phyloP scores from a whole-genome alignment of 2,113 vertebrate genomes.

The Chionodraco myersi region DNA sequence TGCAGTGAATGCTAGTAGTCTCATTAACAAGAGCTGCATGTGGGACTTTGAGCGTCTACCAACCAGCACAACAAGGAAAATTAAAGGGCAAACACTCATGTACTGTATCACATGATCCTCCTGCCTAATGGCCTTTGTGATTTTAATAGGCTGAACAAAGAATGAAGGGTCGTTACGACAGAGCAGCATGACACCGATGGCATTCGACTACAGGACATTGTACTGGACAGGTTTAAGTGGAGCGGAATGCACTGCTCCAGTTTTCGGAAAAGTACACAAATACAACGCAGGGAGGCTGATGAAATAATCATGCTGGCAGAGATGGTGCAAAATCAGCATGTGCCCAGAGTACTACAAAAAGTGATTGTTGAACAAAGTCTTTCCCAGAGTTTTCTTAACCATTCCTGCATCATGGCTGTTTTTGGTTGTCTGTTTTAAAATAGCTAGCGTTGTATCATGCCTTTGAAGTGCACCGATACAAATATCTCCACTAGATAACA shows the following conservation, averaged over 20 bases:
- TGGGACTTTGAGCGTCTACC: constrained; percentile 3
- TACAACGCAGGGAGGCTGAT: constrained; percentile 41
- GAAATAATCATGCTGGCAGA: constrained; percentile 47
- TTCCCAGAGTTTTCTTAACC: neutral
- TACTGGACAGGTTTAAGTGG: constrained; percentile 74
- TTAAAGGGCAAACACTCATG: constrained; percentile 24
- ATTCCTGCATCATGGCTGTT: too few species aligned
- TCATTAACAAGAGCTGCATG: constrained; percentile 29
- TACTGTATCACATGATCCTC: constrained; percentile 8
- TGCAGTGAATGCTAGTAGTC: neutral
- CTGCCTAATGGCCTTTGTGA: constrained; percentile 33
- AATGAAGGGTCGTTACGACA: constrained; percentile 32
- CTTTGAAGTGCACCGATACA: too few species aligned
- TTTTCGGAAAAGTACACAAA: constrained; percentile 44
- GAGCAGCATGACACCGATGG: constrained; percentile 53
- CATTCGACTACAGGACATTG: constrained; percentile 48
- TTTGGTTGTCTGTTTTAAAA: too few species aligned
- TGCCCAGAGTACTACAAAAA: constrained; percentile 14
- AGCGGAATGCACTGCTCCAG: constrained; percentile 77
- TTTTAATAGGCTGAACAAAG: constrained; percentile 38
- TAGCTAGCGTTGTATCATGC: too few species aligned
- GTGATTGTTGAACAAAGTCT: constrained; percentile 3
- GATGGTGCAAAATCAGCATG: constrained; percentile 33
- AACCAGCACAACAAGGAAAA: constrained; percentile 11
- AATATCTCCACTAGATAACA: too few species aligned